Conservation (phyloP, 1,140 invertebrate species). For the Calosoma granatense region DNA sequence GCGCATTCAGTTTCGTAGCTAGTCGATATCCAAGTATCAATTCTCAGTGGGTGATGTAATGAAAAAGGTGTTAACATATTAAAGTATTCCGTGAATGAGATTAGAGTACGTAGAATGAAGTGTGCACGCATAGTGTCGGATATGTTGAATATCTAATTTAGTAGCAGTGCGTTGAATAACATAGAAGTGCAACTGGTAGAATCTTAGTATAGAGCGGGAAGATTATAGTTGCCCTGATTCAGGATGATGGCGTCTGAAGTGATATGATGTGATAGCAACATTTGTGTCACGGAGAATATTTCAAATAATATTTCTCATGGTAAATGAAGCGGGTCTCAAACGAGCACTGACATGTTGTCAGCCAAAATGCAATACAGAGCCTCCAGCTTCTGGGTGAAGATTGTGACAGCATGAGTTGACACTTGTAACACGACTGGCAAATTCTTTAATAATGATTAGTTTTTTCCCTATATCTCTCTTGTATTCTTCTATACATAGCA, state of each 20-base stretch:
- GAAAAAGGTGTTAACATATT: background rate
- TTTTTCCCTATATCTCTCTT: background rate
- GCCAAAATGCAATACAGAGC: background rate
- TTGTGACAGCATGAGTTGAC: background rate
- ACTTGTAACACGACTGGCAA: background rate
- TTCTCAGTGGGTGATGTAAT: too few species aligned
- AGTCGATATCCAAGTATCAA: too few species aligned
- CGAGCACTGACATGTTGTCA: background rate
- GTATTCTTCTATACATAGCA: background rate
- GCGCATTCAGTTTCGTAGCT: too few species aligned
- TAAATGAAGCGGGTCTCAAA: conserved; percentile 1
- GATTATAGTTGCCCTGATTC: background rate
- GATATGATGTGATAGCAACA: background rate
- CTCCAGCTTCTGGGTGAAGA: background rate
- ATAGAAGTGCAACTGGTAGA: background rate
- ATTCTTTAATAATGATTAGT: conserved; percentile 1
- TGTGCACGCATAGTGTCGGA: background rate
- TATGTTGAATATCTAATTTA: too few species aligned
- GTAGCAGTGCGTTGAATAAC: background rate
- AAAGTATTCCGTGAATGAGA: background rate
- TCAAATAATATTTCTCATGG: conserved; percentile 2
- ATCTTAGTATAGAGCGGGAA: background rate
- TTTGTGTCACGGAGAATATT: background rate
- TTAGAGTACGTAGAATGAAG: background rate
- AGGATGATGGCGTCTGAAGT: background rate